Evolutionary conservation across 2,888 invertebrate species (phyloP).

Genomic region (Eledone cirrhosa): DNA sequence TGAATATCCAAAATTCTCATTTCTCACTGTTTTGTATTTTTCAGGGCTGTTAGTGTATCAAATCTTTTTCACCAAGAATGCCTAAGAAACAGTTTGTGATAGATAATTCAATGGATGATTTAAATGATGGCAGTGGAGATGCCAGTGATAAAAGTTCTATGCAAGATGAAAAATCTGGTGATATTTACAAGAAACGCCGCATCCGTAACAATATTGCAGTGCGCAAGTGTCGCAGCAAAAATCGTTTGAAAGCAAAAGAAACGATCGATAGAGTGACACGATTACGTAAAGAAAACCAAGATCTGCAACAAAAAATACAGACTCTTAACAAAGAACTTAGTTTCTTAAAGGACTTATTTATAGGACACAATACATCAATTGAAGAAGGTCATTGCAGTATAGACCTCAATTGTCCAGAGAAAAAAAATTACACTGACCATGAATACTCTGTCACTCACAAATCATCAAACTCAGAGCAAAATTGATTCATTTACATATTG

Average conservation of each 20-base stretch:
- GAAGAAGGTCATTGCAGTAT: constrained; percentile 31
- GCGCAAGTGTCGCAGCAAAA: constrained; percentile 93
- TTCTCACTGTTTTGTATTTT: no score
- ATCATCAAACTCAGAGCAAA: constrained; percentile 6
- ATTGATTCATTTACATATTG: background rate
- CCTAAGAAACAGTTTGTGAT: background rate
- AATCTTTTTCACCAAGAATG: background rate
- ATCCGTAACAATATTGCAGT: constrained; percentile 97
- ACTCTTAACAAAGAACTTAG: constrained; percentile 84
- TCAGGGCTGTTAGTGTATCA: no score
- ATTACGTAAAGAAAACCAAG: constrained; percentile 89
- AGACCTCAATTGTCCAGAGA: background rate
- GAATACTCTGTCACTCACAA: constrained; percentile 36
- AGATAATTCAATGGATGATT: constrained; percentile 8
- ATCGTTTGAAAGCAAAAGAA: constrained; percentile 91
- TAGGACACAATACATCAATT: constrained; percentile 57
- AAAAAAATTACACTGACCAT: constrained; percentile 37
- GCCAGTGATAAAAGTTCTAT: background rate
- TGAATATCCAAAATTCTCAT: no score
- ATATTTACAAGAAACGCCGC: constrained; percentile 89
- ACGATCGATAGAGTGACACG: constrained; percentile 93
- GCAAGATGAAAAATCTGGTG: constrained; percentile 82
- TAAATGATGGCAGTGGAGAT: background rate
- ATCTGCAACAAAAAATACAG: constrained; percentile 88
- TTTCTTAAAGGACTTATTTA: constrained; percentile 76